Evolutionary conservation across 2,113 vertebrate genomes (phyloP).

Genomic region (Egretta garzetta): DNA sequence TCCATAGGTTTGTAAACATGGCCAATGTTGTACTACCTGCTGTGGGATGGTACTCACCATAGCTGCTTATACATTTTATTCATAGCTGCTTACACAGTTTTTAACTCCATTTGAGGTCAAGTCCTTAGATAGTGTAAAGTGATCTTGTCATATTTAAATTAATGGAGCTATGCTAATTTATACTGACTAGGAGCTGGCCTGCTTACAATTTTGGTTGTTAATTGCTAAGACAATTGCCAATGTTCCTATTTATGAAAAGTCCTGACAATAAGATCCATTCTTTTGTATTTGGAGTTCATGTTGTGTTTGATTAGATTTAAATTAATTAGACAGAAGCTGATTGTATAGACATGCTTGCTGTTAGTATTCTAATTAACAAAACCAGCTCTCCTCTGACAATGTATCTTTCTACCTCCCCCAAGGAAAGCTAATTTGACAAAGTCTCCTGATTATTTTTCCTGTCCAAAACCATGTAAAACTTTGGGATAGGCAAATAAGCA

Average conservation of each 20-base stretch:
- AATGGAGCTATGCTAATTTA: not conserved
- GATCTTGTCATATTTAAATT: not conserved
- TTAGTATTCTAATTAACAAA: not conserved
- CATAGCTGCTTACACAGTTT: not conserved
- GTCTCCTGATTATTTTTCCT: not conserved
- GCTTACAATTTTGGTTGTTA: not conserved
- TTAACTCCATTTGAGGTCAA: not conserved
- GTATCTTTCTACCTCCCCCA: not conserved
- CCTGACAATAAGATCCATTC: not conserved
- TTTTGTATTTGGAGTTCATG: not conserved
- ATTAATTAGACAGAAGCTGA: not conserved
- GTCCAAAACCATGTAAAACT: not conserved
- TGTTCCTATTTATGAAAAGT: not conserved
- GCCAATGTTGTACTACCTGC: not conserved
- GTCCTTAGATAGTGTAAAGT: rapidly evolving
- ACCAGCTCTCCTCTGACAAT: not conserved
- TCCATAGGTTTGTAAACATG: not conserved
- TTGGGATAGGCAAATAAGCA: not conserved
- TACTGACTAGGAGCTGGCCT: not conserved
- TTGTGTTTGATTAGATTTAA: not conserved
- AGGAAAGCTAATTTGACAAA: not conserved
- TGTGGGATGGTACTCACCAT: not conserved
- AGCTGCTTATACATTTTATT: not conserved
- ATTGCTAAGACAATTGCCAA: not conserved
- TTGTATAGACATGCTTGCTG: not conserved